These are phyloP conservation scores for Hemicrepidius hirtus DNA, from an alignment of 2,888 invertebrate genomes.

Conservation along the genomic window DNA sequence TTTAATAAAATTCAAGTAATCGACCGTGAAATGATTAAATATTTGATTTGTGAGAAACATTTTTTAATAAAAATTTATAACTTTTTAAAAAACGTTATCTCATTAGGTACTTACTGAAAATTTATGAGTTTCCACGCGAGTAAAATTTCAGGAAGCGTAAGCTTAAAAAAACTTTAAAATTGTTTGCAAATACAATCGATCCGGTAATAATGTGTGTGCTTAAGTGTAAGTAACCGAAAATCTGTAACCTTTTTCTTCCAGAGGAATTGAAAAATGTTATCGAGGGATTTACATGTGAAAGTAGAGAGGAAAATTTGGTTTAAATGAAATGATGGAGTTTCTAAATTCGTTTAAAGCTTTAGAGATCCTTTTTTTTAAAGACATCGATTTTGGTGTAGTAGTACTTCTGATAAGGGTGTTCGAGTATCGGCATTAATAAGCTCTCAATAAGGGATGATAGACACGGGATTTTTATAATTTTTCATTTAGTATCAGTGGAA, in stretches of 20 bases:
- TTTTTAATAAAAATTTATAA: no score
- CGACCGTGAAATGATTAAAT: no score
- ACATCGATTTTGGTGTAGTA: not conserved
- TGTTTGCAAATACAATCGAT: slow-evolving; percentile 12
- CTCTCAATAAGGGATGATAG: not conserved
- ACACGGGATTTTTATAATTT: not conserved
- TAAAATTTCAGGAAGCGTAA: not conserved
- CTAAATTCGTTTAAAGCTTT: not conserved
- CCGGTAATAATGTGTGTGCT: slow-evolving; percentile 10
- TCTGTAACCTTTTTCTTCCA: slow-evolving; percentile 4
- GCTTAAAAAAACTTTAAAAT: slow-evolving; percentile 4
- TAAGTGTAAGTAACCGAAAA: slow-evolving; percentile 10
- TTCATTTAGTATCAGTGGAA: not conserved
- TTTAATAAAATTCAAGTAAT: no score
- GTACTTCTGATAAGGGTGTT: not conserved
- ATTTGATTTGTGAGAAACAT: no score
- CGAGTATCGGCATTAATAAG: not conserved
- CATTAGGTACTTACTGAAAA: no score
- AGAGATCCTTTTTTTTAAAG: not conserved
- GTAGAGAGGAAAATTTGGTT: not conserved
- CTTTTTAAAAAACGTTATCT: no score
- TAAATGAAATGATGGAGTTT: not conserved
- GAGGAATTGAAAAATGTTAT: not conserved
- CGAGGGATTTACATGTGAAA: not conserved
- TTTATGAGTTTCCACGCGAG: no score